phyloP scores from a whole-genome alignment of 2,888 invertebrate species.

The Zygothrica quintamaculata region DNA sequence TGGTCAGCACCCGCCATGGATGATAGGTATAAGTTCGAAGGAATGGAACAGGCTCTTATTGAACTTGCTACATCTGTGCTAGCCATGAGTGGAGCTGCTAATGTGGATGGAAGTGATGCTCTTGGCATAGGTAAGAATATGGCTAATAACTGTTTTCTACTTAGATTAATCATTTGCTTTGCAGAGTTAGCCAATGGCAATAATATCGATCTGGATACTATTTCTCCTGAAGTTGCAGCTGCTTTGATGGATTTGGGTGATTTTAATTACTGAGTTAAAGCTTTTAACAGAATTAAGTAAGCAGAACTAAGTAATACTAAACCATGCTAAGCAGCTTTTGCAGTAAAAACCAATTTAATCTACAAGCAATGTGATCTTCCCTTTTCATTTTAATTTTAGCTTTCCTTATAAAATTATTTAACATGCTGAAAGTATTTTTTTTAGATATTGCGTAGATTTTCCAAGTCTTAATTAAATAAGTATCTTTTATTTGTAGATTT shows the following conservation, averaged over 20 bases:
- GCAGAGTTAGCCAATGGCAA: constrained; percentile 8
- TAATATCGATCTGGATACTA: background rate
- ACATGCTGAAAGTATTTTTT: too few species aligned
- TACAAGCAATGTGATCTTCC: background rate
- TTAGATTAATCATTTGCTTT: background rate
- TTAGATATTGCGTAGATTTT: too few species aligned
- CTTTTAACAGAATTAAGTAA: background rate
- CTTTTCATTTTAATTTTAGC: constrained; percentile 16
- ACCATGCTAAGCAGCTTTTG: constrained; percentile 43
- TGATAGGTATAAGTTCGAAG: constrained; percentile 46
- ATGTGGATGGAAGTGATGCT: background rate
- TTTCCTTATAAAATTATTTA: too few species aligned
- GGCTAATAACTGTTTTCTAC: too few species aligned
- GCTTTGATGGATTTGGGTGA: constrained; percentile 34
- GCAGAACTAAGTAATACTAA: constrained; percentile 44
- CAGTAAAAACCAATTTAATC: constrained; percentile 9
- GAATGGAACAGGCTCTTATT: constrained; percentile 59
- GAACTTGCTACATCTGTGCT: constrained; percentile 63
- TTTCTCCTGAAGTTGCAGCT: constrained; percentile 2
- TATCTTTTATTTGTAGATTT: too few species aligned
- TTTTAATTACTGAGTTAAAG: constrained; percentile 13
- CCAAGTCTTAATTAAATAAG: too few species aligned
- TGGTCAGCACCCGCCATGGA: constrained; percentile 55
- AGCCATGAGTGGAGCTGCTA: constrained; percentile 42
- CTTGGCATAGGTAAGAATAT: constrained; percentile 14